phyloP scores from a whole-genome alignment of 2,797 vertebrate genomes.

The Acanthurus leucopareius region DNA sequence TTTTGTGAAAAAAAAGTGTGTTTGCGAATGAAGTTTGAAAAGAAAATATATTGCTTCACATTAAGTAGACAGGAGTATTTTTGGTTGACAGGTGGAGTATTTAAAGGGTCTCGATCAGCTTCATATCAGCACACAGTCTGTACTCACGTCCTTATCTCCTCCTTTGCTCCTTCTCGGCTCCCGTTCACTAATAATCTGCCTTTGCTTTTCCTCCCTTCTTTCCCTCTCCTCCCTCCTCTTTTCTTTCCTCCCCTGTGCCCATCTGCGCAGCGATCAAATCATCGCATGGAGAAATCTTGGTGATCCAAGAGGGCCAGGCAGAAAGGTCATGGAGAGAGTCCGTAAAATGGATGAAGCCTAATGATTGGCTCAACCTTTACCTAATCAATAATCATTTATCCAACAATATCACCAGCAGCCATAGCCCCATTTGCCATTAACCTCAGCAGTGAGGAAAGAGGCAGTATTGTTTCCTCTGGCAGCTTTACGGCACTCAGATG shows the following conservation, averaged over 20 bases:
- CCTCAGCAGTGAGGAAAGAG: constrained; percentile 77
- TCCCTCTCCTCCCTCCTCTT: neutral
- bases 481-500: constrained; percentile 86
- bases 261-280: constrained; percentile 82
- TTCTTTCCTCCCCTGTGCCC: constrained; percentile 39
- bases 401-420: constrained; percentile 87
- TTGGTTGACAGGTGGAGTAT: neutral
- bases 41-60: neutral
- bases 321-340: constrained; percentile 87
- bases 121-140: constrained; percentile 1
- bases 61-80: neutral
- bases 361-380: constrained; percentile 93
- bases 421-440: constrained; percentile 87
- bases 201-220: constrained; percentile 15
- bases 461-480: constrained; percentile 85
- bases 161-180: constrained; percentile 22
- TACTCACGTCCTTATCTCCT: constrained; percentile 19
- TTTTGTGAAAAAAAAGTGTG: neutral
- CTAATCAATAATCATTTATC: constrained; percentile 93
- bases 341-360: constrained; percentile 90
- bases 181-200: constrained; percentile 38
- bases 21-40: neutral
- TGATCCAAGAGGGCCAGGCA: constrained; percentile 74
- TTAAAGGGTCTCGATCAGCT: neutral
- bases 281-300: constrained; percentile 83